phyloP scores from a whole-genome alignment of 2,797 vertebrate species.

The Oryzias sinensis region DNA sequence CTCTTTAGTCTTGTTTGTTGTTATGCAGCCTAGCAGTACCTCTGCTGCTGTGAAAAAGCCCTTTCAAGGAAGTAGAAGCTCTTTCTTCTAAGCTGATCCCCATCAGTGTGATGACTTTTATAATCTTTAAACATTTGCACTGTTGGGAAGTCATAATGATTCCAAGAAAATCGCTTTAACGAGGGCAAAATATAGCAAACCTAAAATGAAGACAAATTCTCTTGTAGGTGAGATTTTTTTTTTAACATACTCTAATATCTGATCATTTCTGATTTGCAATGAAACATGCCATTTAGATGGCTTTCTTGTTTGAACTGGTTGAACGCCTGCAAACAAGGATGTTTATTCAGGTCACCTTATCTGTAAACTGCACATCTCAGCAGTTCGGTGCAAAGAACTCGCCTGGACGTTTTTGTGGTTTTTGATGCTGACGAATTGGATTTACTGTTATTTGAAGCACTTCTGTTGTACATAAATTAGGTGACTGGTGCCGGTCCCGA shows the following conservation, averaged over 20 bases:
- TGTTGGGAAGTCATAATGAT: neutral
- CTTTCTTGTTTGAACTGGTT: neutral
- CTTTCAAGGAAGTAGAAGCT: conserved; percentile 38
- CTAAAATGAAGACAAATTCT: neutral
- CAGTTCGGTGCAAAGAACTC: neutral
- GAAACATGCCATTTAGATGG: neutral
- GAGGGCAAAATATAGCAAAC: too few relatives aligned
- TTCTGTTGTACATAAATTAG: neutral
- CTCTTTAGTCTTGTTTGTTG: conserved; percentile 28
- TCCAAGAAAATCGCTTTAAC: neutral
- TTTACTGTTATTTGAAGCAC: neutral
- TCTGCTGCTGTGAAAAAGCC: conserved; percentile 4
- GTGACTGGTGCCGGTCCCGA: too few relatives aligned
- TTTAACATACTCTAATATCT: neutral
- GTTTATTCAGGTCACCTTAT: conserved; percentile 44
- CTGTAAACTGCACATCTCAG: conserved; percentile 8
- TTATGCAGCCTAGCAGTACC: neutral
- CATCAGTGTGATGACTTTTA: neutral
- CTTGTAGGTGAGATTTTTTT: neutral
- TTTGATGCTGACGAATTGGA: neutral
- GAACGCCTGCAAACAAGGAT: conserved; percentile 3
- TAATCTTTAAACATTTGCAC: neutral
- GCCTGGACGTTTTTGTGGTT: conserved; percentile 17
- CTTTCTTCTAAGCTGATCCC: neutral
- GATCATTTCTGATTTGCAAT: neutral